Percentiles rank a stretch among this genome's conserved stretches.
phyloP scores from a whole-genome alignment of 2,797 vertebrate genomes.

The Aselliscus stoliczkanus region DNA sequence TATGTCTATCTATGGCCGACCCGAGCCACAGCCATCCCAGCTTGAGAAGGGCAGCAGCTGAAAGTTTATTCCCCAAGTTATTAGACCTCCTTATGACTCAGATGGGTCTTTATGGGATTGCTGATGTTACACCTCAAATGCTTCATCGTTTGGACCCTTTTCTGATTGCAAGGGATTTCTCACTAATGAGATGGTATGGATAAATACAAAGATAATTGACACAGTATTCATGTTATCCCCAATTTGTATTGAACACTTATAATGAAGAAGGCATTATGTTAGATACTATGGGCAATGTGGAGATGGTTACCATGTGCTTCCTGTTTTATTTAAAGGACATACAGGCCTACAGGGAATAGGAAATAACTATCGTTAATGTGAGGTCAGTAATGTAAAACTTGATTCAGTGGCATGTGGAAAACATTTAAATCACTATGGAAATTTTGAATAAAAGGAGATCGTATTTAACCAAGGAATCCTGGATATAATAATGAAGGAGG shows the following conservation, averaged over 20 bases:
- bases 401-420: not conserved
- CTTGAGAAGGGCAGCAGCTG: not conserved
- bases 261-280: not conserved
- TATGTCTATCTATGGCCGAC: not conserved
- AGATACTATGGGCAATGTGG: not conserved
- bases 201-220: not conserved
- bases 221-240: not conserved
- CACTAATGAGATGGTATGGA: not conserved
- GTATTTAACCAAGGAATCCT: not conserved
- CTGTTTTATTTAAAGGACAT: not conserved
- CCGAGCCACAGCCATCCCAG: not conserved
- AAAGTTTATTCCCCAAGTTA: not conserved
- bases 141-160: not conserved
- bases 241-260: not conserved
- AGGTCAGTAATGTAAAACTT: not conserved
- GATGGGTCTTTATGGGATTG: not conserved
- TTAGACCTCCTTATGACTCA: not conserved
- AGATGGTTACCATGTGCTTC: not conserved
- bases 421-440: not conserved
- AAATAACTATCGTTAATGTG: not conserved
- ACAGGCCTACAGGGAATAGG: not conserved
- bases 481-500: not conserved
- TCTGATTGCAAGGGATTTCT: not conserved
- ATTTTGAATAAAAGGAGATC: conserved; percentile 9
- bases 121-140: not conserved